phyloP scores from a whole-genome alignment of 92 coral and sea anemone genomes.

The Epizoanthus stellaris region DNA sequence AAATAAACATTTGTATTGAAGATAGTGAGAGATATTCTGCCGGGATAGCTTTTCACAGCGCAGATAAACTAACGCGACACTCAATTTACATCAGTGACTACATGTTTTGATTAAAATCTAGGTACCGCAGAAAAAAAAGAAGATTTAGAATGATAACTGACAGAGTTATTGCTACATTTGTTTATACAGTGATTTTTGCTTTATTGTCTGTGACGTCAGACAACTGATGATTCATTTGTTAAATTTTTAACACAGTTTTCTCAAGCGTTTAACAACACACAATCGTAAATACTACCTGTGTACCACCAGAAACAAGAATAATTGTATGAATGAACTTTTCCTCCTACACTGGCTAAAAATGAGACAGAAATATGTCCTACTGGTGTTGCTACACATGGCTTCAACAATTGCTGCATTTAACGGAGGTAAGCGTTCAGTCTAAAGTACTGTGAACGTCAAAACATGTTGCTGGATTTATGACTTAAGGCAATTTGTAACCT shows the following conservation, averaged over 20 bases:
- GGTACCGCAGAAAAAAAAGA: too few relatives aligned
- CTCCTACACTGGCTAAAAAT: conserved; percentile 1
- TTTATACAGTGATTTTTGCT: too few relatives aligned
- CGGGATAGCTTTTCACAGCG: too few relatives aligned
- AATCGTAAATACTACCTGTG: conserved; percentile 13
- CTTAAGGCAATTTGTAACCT: not conserved
- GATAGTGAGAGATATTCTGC: too few relatives aligned
- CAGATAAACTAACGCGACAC: too few relatives aligned
- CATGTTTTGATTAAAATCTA: not conserved
- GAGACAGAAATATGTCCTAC: conserved; percentile 6
- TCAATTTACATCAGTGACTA: too few relatives aligned
- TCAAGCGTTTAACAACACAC: not conserved
- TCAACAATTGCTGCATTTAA: conserved; percentile 9
- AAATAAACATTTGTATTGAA: not conserved
- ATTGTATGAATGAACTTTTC: conserved; percentile 4
- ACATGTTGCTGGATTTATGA: not conserved
- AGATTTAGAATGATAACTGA: not conserved
- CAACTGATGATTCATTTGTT: not conserved
- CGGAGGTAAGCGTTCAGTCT: conserved; percentile 15
- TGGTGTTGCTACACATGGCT: conserved; percentile 12
- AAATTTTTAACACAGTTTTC: conserved; percentile 29
- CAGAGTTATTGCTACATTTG: too few relatives aligned
- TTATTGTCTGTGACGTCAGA: not conserved
- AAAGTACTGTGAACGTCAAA: conserved; percentile 21
- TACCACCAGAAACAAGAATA: conserved; percentile 33